Percentiles rank a stretch among this genome's conserved stretches.
Conservation (phyloP, 2,888 invertebrate species). For the Diplolepis rosae region DNA sequence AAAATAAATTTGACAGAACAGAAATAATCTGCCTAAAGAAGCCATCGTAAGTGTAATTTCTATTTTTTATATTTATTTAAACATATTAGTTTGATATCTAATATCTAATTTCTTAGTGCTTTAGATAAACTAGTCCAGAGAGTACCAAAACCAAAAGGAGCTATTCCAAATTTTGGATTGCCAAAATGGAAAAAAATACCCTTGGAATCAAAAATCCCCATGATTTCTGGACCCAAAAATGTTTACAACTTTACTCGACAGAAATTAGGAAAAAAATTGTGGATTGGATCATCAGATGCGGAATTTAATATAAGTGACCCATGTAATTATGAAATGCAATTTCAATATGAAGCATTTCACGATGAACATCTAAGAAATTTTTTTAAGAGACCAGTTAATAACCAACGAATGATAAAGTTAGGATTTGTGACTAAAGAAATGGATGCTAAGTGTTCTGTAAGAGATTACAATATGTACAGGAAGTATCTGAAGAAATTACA, state of each 20-base stretch:
- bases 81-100: not conserved
- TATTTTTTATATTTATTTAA: not conserved
- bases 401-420: constrained; percentile 38
- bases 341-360: constrained; percentile 66
- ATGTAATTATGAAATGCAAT: constrained; percentile 58
- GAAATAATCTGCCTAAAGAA: constrained; percentile 51
- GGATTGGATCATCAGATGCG: constrained; percentile 45
- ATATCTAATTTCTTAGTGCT: constrained; percentile 47
- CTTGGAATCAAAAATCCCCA: constrained; percentile 73
- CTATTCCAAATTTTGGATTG: constrained; percentile 66
- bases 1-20: constrained; percentile 14
- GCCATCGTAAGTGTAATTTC: constrained; percentile 56
- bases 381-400: constrained; percentile 50
- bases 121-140: constrained; percentile 56
- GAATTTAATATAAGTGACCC: constrained; percentile 67
- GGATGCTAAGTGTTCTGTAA: constrained; percentile 71
- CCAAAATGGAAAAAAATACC: constrained; percentile 73
- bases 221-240: constrained; percentile 69
- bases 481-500: constrained; percentile 68
- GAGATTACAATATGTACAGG: constrained; percentile 74
- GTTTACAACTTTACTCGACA: constrained; percentile 70
- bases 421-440: constrained; percentile 68
- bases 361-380: constrained; percentile 63
- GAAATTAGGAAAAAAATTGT: constrained; percentile 67
- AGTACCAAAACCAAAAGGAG: constrained; percentile 65